These are phyloP conservation scores for Zaprionus davidi DNA, from an alignment of 1,140 invertebrate genomes.

Conservation along the genomic window DNA sequence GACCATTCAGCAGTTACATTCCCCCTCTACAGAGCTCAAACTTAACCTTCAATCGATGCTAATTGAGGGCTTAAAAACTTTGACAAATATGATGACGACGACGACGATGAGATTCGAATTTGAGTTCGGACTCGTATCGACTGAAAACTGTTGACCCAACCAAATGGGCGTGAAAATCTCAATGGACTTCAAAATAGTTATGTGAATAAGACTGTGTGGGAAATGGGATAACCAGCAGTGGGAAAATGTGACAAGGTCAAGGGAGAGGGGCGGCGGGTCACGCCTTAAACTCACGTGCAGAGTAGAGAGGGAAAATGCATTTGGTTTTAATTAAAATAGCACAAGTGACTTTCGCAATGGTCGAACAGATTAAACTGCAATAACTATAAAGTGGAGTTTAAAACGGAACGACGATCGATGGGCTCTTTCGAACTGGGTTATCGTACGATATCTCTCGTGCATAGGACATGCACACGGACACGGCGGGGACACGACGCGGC, in stretches of 20 bases:
- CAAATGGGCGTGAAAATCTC: slow-evolving; percentile 57
- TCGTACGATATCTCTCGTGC: background rate
- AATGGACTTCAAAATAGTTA: slow-evolving; percentile 10
- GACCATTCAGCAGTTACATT: background rate
- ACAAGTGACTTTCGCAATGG: slow-evolving; percentile 75
- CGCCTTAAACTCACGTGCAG: slow-evolving; percentile 49
- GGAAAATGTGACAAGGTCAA: slow-evolving; percentile 25
- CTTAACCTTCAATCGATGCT: slow-evolving; percentile 37
- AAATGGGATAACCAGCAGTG: slow-evolving; percentile 28
- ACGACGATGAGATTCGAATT: background rate
- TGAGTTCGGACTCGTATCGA: background rate
- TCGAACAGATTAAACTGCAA: slow-evolving; percentile 74
- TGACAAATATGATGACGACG: slow-evolving; percentile 42
- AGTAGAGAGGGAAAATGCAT: slow-evolving; percentile 48
- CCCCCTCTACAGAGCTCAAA: background rate
- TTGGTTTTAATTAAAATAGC: slow-evolving; percentile 71
- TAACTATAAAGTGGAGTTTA: slow-evolving; percentile 71
- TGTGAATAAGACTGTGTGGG: slow-evolving; percentile 44
- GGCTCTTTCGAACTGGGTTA: slow-evolving; percentile 1
- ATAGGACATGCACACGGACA: too few relatives aligned
- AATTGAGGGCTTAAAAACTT: slow-evolving; percentile 48
- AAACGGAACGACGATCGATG: slow-evolving; percentile 41
- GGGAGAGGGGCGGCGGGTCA: slow-evolving; percentile 12
- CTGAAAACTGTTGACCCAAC: slow-evolving; percentile 38
- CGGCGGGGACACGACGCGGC: background rate